Percentiles rank a stretch among this genome's conserved stretches.
Conservation (phyloP, 2,113 vertebrate genomes). For the Xenotilapia caudafasciata region DNA sequence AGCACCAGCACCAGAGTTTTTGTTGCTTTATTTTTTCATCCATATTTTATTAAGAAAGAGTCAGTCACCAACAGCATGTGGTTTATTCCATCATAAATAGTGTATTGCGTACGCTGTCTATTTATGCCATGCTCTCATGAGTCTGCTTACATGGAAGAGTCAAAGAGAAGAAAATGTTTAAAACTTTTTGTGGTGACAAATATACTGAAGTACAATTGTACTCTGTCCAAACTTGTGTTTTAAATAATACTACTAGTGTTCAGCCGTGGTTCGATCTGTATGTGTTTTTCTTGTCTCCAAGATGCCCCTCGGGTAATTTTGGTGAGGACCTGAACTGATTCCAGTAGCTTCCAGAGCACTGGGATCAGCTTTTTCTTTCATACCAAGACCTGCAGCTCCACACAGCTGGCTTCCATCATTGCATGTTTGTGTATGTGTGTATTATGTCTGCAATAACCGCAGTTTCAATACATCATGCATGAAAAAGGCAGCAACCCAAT, state of each 20-base stretch:
- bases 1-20: slow-evolving; percentile 15
- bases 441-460: neutral
- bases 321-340: neutral
- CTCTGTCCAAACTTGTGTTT: neutral
- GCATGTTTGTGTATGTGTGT: neutral
- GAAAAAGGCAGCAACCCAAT: slow-evolving; percentile 33
- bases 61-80: slow-evolving; percentile 50
- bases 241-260: neutral
- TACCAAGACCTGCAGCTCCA: neutral
- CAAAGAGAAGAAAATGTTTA: slow-evolving; percentile 8
- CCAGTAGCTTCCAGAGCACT: neutral
- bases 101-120: slow-evolving; percentile 33
- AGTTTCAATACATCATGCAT: slow-evolving; percentile 14
- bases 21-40: slow-evolving; percentile 50
- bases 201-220: neutral
- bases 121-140: slow-evolving; percentile 22
- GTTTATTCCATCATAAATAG: slow-evolving; percentile 59
- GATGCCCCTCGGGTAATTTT: neutral
- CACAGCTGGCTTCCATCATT: slow-evolving; percentile 51
- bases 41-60: slow-evolving; percentile 60
- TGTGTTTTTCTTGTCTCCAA: neutral
- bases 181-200: slow-evolving; percentile 1
- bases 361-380: neutral
- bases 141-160: neutral
- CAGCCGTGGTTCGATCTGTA: neutral